A percentile compares a stretch with the other conserved stretches of the same genome.
These are phyloP conservation scores for Lagria hirta DNA, from an alignment of 2,888 invertebrate species.

Conservation along the genomic window DNA sequence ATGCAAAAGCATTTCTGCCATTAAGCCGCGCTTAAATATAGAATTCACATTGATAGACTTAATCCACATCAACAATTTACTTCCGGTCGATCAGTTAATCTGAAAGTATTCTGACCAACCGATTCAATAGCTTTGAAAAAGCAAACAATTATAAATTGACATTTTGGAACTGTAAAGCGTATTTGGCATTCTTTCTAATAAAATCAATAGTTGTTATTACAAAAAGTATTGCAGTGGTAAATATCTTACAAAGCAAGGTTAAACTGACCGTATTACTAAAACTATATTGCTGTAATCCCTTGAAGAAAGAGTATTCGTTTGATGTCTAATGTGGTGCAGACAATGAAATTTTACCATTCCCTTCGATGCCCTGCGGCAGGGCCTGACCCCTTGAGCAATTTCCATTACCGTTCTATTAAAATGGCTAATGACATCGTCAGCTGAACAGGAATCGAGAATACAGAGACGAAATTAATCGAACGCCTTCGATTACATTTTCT, in stretches of 20 bases:
- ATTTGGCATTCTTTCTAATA: slow-evolving; percentile 2
- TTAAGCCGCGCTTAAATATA: too few relatives aligned
- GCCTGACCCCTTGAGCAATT: slow-evolving; percentile 42
- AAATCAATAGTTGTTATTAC: slow-evolving; percentile 20
- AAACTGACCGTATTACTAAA: slow-evolving; percentile 10
- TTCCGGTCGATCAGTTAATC: slow-evolving; percentile 32
- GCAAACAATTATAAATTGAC: slow-evolving; percentile 2
- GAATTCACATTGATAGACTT: too few relatives aligned
- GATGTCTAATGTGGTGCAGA: too few relatives aligned
- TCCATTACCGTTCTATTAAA: slow-evolving; percentile 41
- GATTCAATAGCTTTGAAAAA: slow-evolving; percentile 23
- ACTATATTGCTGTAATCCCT: too few relatives aligned
- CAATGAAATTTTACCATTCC: slow-evolving; percentile 4
- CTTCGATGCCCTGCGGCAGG: too few relatives aligned
- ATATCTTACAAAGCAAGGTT: slow-evolving; percentile 15
- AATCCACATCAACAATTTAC: slow-evolving; percentile 31
- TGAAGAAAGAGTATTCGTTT: too few relatives aligned
- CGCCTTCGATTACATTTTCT: slow-evolving; percentile 34
- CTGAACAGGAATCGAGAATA: slow-evolving; percentile 52
- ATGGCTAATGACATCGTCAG: slow-evolving; percentile 44
- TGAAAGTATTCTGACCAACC: slow-evolving; percentile 17
- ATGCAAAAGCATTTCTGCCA: too few relatives aligned
- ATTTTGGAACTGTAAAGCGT: too few relatives aligned
- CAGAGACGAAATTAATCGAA: slow-evolving; percentile 50
- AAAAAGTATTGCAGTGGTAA: slow-evolving; percentile 15